Base-by-base conservation (phyloP, 2,113 vertebrate species). In the Antechinus flavipes region DNA sequence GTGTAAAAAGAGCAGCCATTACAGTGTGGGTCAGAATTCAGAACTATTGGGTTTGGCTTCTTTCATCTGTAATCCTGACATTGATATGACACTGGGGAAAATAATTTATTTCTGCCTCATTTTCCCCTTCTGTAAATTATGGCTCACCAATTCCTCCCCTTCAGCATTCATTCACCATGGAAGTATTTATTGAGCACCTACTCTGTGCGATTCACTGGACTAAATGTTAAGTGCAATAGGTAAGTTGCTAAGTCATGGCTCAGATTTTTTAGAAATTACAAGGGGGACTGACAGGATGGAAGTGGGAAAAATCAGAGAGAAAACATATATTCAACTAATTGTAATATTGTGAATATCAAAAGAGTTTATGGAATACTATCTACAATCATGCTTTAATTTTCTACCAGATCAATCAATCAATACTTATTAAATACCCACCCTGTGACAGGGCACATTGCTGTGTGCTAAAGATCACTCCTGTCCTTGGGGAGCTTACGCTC, bases 381-480 rank as follows among this genome's bases (percentile, higher is more conserved):
- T 93, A 2, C 8, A 90, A 91, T 93, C 56, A 24, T 16, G 50
- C 89, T 95, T 54, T 91, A 90, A 61, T 47, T 93, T 96, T 95
- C 47, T 8, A 19, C 16, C 47, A 10, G 6, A 58, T 58, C 56
- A 26, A 27, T 27, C 8, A 27, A 55, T 5, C 22, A 49, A 6
- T 49, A 4, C 6, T 24, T 55, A 55, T 24, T 55, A 55, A 23
- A 23, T 25, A 24, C 23, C 50, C 50, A 52, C 50, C 50, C 8
- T 10, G 50, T 52, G 50, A 52, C 50, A 52, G 50, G 22, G 23
- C 54, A 55, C 5, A 7, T 6, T 55, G 54, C 23, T 55, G 22
- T 25, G 54, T 55, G 54, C 22, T 6, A 54, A 54, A 54, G 14
- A 11, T 52, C 50, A 11, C 8, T 22, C 54, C 19, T 23, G 22